Evolutionary conservation across 1,140 invertebrate species (phyloP).

Genomic region (Saccostrea cuccullata): DNA sequence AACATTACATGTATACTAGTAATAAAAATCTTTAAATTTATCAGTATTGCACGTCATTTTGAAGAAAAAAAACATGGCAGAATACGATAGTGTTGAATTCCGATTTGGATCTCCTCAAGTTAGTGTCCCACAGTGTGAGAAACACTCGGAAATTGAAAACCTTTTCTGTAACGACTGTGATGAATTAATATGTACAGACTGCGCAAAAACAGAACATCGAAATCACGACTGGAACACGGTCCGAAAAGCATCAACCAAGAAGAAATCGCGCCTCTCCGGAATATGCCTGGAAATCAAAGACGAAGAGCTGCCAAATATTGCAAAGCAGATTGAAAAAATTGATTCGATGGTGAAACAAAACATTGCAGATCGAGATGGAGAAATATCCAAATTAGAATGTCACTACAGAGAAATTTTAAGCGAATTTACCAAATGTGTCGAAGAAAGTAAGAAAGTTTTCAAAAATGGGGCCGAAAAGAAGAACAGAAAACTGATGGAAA

Average conservation of each 20-base stretch:
- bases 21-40: too few species aligned
- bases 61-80: not conserved
- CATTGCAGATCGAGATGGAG: not conserved
- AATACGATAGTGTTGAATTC: not conserved
- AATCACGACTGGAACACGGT: conserved; percentile 27
- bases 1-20: too few species aligned
- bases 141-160: not conserved
- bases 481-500: not conserved
- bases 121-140: not conserved
- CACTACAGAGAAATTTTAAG: not conserved
- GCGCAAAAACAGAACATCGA: conserved; percentile 7
- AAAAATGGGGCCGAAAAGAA: not conserved
- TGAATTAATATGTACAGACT: not conserved
- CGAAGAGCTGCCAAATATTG: not conserved
- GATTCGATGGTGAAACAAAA: conserved; percentile 1
- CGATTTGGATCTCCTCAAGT: not conserved
- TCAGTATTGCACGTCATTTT: too few species aligned
- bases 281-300: not conserved
- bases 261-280: not conserved
- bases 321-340: not conserved
- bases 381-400: not conserved
- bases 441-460: not conserved
- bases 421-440: not conserved
- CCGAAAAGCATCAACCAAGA: not conserved
- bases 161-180: conserved; percentile 32